Evolutionary conservation across 2,113 vertebrate species (phyloP), one percentile per base, ranked within the genome.

Genomic region (Rana temporaria): DNA sequence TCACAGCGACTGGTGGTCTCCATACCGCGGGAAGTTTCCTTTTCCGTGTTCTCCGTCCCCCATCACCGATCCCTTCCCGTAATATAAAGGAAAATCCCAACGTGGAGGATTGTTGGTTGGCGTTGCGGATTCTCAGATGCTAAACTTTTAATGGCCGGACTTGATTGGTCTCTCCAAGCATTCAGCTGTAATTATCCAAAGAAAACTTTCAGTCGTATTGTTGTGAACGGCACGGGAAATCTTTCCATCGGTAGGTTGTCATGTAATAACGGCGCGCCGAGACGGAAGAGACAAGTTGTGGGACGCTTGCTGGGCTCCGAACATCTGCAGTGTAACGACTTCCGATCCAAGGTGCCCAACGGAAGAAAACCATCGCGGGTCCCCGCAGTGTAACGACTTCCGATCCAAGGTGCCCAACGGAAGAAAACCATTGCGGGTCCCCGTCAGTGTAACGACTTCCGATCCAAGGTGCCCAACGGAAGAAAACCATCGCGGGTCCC

Each of bases 71-170:
- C 34, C 34, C 34, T 38, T 38, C 34, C 34, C 34, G 2, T 60
- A 7, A 62, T 30, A 59, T 70, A 5, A 70, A 80, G 48, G 32
- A 7, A 20, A 70, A 70, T 62, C 55, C 66, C 67, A 70, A 24
- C 55, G 62, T 80, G 26, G 48, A 70, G 24, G 69, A 59, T 70
- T n/a, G 0, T 32, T 38, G 63, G 34, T 48, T 70, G 70, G 57
- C 63, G 22, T 8, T 66, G 59, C 82, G 68, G 82, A 85, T 81
- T 89, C 87, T 86, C 87, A 84, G 69, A 86, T 79, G 57, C 86
- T n/a, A 87, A 88, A 67, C 16, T 0, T 3, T 57, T 84, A 85
- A 85, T 78, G 83, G 42, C 85, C 85, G 83, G 76, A 87, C 84
- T 79, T 69, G 80, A 85, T 84, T 81, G 68, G 85, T 62, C 26